These are phyloP conservation scores for Macaria notata DNA, from an alignment of 2,888 invertebrate species.

Conservation along the genomic window DNA sequence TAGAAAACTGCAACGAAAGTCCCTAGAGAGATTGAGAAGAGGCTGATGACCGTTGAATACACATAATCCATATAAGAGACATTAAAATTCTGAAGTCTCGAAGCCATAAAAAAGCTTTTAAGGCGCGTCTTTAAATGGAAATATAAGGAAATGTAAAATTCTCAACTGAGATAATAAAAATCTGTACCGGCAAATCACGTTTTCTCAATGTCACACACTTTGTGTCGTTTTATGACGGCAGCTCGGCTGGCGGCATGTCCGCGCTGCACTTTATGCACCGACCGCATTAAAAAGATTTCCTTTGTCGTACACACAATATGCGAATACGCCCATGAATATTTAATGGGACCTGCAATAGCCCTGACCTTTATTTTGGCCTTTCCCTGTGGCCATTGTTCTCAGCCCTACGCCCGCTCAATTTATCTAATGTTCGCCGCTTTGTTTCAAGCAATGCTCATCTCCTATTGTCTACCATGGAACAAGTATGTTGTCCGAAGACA, in stretches of 20 bases:
- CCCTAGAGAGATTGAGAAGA: slow-evolving; percentile 15
- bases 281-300: slow-evolving; percentile 53
- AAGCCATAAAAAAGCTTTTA: slow-evolving; percentile 36
- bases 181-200: slow-evolving; percentile 47
- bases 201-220: slow-evolving; percentile 50
- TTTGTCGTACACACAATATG: slow-evolving; percentile 58
- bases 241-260: slow-evolving; percentile 37
- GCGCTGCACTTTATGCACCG: slow-evolving; percentile 42
- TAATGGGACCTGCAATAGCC: slow-evolving; percentile 59
- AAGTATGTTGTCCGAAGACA: slow-evolving; percentile 15
- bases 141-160: slow-evolving; percentile 35
- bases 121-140: slow-evolving; percentile 32
- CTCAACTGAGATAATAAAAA: slow-evolving; percentile 36
- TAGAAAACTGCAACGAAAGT: slow-evolving; percentile 8
- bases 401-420: slow-evolving; percentile 42
- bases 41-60: slow-evolving; percentile 29
- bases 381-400: slow-evolving; percentile 64
- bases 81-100: slow-evolving; percentile 29
- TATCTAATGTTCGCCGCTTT: slow-evolving; percentile 58
- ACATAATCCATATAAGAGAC: slow-evolving; percentile 20
- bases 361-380: slow-evolving; percentile 74
- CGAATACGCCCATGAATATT: slow-evolving; percentile 72
- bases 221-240: slow-evolving; percentile 46
- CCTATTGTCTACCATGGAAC: slow-evolving; percentile 19
- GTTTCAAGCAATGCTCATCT: slow-evolving; percentile 47